These are phyloP conservation scores for Lophura nycthemera DNA, from an alignment of 2,113 vertebrate genomes.

Conservation along the genomic window DNA sequence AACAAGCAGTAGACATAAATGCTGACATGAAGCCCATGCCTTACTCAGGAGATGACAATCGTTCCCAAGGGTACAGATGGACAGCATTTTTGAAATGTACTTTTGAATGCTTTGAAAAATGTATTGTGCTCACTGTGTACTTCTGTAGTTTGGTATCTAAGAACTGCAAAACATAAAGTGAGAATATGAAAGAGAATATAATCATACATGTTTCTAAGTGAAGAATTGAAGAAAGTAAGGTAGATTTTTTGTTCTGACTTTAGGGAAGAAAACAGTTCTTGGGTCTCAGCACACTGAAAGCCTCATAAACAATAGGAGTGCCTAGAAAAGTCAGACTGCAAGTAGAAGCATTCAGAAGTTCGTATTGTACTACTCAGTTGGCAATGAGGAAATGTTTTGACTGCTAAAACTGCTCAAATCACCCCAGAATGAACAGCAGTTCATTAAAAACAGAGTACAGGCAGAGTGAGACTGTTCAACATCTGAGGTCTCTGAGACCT, in stretches of 20 bases:
- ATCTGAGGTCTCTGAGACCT: neutral
- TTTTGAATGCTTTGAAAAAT: neutral
- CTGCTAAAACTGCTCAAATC: neutral
- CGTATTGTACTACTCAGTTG: too few relatives aligned
- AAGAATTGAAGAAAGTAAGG: neutral
- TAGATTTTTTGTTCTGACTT: neutral
- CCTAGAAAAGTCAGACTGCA: neutral
- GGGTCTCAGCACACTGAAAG: neutral
- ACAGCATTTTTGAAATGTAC: neutral
- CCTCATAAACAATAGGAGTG: neutral
- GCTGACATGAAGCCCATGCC: neutral
- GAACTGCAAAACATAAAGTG: neutral
- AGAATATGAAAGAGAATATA: neutral
- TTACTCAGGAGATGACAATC: neutral
- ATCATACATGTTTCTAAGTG: neutral
- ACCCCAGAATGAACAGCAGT: neutral
- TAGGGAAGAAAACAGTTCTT: neutral
- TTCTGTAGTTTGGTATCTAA: neutral
- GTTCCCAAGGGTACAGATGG: neutral
- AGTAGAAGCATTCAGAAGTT: neutral
- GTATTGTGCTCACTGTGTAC: neutral
- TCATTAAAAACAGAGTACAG: neutral
- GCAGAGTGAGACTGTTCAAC: neutral
- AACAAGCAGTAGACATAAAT: neutral
- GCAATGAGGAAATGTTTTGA: neutral